Conservation (phyloP, 2,797 vertebrate species). For the Merluccius polli region DNA sequence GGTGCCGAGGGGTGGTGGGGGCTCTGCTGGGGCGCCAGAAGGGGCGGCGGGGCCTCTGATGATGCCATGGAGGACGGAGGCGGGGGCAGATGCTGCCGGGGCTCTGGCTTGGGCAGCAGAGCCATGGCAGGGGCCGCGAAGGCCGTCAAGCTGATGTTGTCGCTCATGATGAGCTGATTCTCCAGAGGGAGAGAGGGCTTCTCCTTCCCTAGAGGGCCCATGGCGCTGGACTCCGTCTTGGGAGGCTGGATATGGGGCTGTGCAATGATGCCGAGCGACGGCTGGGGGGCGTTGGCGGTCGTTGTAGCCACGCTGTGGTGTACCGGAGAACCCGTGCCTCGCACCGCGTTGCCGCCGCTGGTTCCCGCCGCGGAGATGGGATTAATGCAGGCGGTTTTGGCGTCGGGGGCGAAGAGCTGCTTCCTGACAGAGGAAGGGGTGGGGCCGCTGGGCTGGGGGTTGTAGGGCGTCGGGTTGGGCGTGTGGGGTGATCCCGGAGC, state of each 20-base stretch:
- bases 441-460: conserved; percentile 76
- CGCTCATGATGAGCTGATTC: conserved; percentile 52
- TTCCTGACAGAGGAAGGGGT: conserved; percentile 92
- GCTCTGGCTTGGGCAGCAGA: conserved; percentile 71
- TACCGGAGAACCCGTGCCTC: conserved; percentile 70
- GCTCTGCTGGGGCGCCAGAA: conserved; percentile 68
- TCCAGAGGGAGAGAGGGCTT: conserved; percentile 67
- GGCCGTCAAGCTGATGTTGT: conserved; percentile 72
- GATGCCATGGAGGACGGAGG: conserved; percentile 76
- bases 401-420: conserved; percentile 87
- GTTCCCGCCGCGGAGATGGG: conserved; percentile 67
- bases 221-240: conserved; percentile 78
- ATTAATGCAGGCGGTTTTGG: conserved; percentile 74
- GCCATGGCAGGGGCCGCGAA: conserved; percentile 64
- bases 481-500: conserved; percentile 53
- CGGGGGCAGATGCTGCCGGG: conserved; percentile 68
- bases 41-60: conserved; percentile 74
- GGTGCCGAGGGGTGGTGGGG: conserved; percentile 72
- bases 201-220: conserved; percentile 77
- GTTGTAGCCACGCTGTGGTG: conserved; percentile 71
- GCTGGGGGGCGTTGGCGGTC: conserved; percentile 70
- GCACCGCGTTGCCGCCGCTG: conserved; percentile 50
- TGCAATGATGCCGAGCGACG: conserved; percentile 67
- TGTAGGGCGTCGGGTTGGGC: conserved; percentile 65
- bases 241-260: conserved; percentile 69